Base-by-base conservation (phyloP, 30 jellyfish, hydroid and myxozoan species). In the Aurelia sp. region DNA sequence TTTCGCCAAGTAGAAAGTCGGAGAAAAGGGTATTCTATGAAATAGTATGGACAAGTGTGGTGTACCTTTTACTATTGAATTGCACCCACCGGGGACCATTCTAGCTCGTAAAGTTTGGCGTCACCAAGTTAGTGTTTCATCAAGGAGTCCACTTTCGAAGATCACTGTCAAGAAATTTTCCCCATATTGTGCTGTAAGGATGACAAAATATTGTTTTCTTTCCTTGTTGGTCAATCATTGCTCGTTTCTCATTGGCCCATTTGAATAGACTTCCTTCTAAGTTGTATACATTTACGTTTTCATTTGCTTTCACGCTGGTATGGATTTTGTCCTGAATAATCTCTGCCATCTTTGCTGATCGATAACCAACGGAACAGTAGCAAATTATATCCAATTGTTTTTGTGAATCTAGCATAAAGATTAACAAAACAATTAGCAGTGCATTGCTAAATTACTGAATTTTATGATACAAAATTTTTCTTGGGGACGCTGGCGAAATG, bases 341-440 rank as follows among this genome's bases (percentile, higher is more conserved):
- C 69, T 91, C 88, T 21, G 95, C 97, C 73, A 91, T n/a, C 65
- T 78, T 80, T 72, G 95, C 80, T 19, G 97, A 91, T 47, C 97
- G 95, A 67, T 91, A 91, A 22, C 97, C 97, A 76, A 91, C 85
- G 19, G 97, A 91, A 64, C 97, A 91, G 67, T 60, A 91, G 40
- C 86, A 84, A 63, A 91, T 85, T 8, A 91, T 67, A 10, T 81
- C 88, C 22, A 60, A 33, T 40, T 15, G 53, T 11, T 68, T n/a
- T 33, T 76, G 62, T 22, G 62, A 44, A 67, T 22, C 83, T 67
- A 55, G 47, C 19, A 41, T 10, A 20, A 58, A 60, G 31, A 51
- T 7, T 31, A 4, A 10, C 4, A 18, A 48, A 24, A 13, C 16
- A 44, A 44, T 44, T 44, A 44, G 55, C 55, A 44, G 55, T 44